phyloP scores from a whole-genome alignment of 2,113 vertebrate species.

The Scytalopus superciliaris region DNA sequence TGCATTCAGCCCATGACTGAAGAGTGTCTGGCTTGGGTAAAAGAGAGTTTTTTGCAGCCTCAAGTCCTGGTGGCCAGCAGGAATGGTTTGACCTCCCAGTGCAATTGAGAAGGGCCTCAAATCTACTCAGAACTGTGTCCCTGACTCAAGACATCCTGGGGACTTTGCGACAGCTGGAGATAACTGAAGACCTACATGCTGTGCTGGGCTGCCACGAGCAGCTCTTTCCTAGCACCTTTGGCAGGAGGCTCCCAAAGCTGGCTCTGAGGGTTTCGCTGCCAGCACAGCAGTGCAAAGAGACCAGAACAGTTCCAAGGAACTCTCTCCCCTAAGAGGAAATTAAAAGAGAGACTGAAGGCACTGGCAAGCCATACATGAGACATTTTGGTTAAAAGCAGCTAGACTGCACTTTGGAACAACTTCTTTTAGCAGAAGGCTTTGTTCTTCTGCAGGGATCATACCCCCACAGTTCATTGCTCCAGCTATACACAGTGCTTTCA shows the following conservation, averaged over 20 bases:
- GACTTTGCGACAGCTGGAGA: not conserved
- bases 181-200: not conserved
- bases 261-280: not conserved
- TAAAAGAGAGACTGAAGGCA: slow-evolving; percentile 28
- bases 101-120: not conserved
- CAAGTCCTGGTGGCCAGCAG: not conserved
- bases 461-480: not conserved
- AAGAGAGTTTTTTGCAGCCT: not conserved
- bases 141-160: not conserved
- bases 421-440: not conserved
- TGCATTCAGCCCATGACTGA: not conserved
- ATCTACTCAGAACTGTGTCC: not conserved
- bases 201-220: not conserved
- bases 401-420: slow-evolving; percentile 5
- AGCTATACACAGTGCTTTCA: not conserved
- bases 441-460: not conserved
- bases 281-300: not conserved
- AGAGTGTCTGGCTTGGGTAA: not conserved
- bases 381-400: slow-evolving; percentile 16
- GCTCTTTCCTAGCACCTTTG: slow-evolving; percentile 40
- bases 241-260: not conserved
- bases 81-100: not conserved
- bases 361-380: slow-evolving; percentile 22
- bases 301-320: slow-evolving; percentile 28
- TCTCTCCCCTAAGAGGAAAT: slow-evolving; percentile 20